phyloP scores from a whole-genome alignment of 2,113 vertebrate species.

The Oryzias woworae region DNA sequence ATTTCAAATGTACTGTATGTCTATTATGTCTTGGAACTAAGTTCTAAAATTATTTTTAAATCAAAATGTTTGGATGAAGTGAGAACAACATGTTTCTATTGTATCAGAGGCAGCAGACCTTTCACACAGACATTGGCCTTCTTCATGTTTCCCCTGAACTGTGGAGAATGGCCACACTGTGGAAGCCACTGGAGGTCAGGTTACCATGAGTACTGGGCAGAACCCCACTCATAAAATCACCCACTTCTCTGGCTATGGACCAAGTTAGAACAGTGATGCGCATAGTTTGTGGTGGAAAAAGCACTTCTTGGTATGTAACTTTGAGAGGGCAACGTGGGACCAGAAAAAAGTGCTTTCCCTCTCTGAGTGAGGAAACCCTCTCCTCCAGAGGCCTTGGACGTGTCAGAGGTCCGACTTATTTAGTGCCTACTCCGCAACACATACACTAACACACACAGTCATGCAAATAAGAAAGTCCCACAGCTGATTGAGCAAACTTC shows the following conservation, averaged over 20 bases:
- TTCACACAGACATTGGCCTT: slow-evolving; percentile 44
- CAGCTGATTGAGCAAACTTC: slow-evolving; percentile 53
- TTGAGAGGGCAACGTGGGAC: slow-evolving; percentile 65
- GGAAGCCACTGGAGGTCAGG: slow-evolving; percentile 67
- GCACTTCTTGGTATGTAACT: slow-evolving; percentile 74
- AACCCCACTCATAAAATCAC: slow-evolving; percentile 75
- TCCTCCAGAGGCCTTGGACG: slow-evolving; percentile 57
- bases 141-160: slow-evolving; percentile 67
- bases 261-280: slow-evolving; percentile 73
- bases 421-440: slow-evolving; percentile 51
- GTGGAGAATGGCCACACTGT: slow-evolving; percentile 59
- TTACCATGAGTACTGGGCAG: slow-evolving; percentile 53
- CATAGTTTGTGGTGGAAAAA: slow-evolving; percentile 78
- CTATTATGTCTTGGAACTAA: not conserved
- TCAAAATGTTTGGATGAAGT: slow-evolving; percentile 27
- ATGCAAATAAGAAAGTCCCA: slow-evolving; percentile 41
- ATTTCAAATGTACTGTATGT: not conserved
- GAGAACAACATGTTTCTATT: slow-evolving; percentile 32
- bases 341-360: slow-evolving; percentile 51
- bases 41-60: slow-evolving; percentile 12
- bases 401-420: slow-evolving; percentile 61
- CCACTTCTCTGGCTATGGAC: slow-evolving; percentile 69
- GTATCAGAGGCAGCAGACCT: slow-evolving; percentile 43
- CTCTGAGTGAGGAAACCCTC: slow-evolving; percentile 61
- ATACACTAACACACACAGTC: slow-evolving; percentile 1